Evolutionary conservation across 1,140 invertebrate species (phyloP).

Genomic region (Drosophila nebulosa): DNA sequence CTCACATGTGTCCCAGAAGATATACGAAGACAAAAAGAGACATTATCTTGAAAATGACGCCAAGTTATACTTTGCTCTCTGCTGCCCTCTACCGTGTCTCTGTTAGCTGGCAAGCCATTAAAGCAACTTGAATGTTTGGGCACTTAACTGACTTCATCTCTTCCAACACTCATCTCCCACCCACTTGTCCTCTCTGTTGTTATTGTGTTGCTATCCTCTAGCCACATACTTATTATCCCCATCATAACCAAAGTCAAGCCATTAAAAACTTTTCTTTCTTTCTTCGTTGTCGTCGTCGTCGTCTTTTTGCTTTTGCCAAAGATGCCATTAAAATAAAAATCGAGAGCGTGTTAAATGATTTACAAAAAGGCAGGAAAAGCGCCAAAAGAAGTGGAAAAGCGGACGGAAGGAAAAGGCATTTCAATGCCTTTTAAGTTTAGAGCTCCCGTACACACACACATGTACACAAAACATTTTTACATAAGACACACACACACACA

Average conservation of each 20-base stretch:
- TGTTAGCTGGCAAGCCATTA: background rate
- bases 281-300: background rate
- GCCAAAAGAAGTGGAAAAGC: background rate
- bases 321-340: constrained; percentile 74
- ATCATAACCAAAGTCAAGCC: background rate
- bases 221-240: background rate
- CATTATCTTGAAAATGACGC: background rate
- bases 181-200: background rate
- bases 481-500: background rate
- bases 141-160: background rate
- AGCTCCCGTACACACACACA: background rate
- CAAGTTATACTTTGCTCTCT: background rate
- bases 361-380: constrained; percentile 36
- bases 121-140: background rate
- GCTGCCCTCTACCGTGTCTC: background rate
- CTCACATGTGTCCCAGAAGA: background rate
- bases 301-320: constrained; percentile 30
- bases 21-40: background rate
- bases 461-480: background rate
- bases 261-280: background rate
- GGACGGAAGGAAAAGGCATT: constrained; percentile 46
- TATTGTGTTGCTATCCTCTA: background rate
- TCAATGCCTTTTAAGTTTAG: constrained; percentile 42
- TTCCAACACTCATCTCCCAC: background rate
- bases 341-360: constrained; percentile 74